These are phyloP conservation scores for Fissipunctia ypsillon DNA, from an alignment of 2,888 invertebrate genomes.

Conservation along the genomic window DNA sequence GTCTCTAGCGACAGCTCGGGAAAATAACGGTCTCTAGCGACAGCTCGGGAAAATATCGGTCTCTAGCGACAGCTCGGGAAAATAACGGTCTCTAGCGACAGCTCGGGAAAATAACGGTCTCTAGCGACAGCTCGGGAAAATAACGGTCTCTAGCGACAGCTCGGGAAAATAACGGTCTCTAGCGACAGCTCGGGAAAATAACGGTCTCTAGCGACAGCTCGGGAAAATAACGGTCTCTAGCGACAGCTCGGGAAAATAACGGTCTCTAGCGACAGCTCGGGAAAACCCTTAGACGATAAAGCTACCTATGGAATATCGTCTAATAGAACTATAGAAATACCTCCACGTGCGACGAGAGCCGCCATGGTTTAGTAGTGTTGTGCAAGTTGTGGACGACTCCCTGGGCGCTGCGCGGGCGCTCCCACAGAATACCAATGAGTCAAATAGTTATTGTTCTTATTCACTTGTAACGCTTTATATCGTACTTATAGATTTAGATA, in stretches of 20 bases:
- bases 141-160: slow-evolving; percentile 23
- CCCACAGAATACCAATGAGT: slow-evolving; percentile 48
- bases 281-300: not conserved
- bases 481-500: slow-evolving; percentile 15
- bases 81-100: slow-evolving; percentile 22
- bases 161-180: slow-evolving; percentile 35
- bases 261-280: not conserved
- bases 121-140: not conserved
- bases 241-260: slow-evolving; percentile 23
- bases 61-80: not conserved
- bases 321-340: slow-evolving; percentile 35
- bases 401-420: slow-evolving; percentile 25
- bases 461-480: slow-evolving; percentile 39
- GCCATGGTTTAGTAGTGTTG: slow-evolving; percentile 24
- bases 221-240: slow-evolving; percentile 31
- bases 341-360: slow-evolving; percentile 23
- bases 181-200: slow-evolving; percentile 8
- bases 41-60: slow-evolving; percentile 39
- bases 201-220: slow-evolving; percentile 14
- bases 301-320: not conserved
- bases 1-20: not conserved
- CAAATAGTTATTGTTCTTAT: slow-evolving; percentile 43
- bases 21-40: slow-evolving; percentile 26
- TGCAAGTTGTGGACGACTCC: slow-evolving; percentile 29
- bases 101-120: slow-evolving; percentile 35